phyloP scores from a whole-genome alignment of 2,113 vertebrate species.

The Lamprotornis superbus region DNA sequence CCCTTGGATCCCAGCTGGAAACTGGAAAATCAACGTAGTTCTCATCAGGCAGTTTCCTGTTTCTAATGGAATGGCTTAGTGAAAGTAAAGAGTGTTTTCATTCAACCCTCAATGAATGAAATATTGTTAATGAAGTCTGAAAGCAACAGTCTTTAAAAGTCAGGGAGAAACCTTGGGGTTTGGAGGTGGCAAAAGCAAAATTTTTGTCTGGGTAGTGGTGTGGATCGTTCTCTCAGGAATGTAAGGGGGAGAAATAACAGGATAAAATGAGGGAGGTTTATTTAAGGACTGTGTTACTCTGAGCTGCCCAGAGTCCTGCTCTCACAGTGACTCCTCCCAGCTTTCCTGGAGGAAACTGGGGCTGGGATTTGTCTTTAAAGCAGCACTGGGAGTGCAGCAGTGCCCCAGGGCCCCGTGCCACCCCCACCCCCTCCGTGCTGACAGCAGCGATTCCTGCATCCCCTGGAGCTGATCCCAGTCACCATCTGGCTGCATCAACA shows the following conservation, averaged over 20 bases:
- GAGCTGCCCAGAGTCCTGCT: neutral
- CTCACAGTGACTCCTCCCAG: neutral
- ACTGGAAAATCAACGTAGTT: neutral
- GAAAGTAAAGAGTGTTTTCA: neutral
- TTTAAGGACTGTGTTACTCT: neutral
- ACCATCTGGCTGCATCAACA: constrained; percentile 47
- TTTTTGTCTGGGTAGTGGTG: neutral
- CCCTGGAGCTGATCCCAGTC: neutral
- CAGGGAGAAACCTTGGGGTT: neutral
- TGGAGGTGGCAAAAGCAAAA: neutral
- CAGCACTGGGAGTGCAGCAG: accelerated
- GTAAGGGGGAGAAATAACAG: accelerated
- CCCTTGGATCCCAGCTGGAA: neutral
- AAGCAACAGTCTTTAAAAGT: neutral
- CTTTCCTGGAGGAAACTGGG: neutral
- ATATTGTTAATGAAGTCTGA: neutral
- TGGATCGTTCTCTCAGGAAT: neutral
- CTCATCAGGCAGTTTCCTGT: neutral
- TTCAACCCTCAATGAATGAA: neutral
- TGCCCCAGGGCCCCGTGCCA: neutral
- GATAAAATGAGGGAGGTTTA: neutral
- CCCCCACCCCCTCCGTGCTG: neutral
- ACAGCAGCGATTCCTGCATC: neutral
- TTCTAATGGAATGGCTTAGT: neutral
- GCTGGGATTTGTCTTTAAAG: neutral